These are phyloP conservation scores for Acinonyx jubatus DNA, from an alignment of 2,113 vertebrate species.

Conservation along the genomic window DNA sequence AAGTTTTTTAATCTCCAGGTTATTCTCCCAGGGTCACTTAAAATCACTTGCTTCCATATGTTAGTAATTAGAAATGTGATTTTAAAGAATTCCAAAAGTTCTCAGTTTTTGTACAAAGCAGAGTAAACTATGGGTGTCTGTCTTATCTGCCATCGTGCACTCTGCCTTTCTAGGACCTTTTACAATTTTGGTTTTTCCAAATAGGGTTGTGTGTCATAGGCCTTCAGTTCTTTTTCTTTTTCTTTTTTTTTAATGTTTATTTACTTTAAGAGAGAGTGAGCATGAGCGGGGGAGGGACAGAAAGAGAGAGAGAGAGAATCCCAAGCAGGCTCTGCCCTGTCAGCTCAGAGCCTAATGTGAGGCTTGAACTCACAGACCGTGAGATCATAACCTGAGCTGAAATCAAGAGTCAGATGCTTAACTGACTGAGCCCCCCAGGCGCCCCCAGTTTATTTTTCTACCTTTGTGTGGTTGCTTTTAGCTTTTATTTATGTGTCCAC, in stretches of 20 bases:
- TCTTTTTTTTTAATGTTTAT: no score
- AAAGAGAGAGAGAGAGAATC: no score
- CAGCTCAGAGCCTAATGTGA: no score
- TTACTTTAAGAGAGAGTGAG: no score
- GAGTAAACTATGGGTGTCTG: not conserved
- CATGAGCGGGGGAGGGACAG: no score
- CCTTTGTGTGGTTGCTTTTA: not conserved
- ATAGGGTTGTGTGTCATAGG: not conserved
- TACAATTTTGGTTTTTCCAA: not conserved
- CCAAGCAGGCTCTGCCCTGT: no score
- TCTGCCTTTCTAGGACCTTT: not conserved
- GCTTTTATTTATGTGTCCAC: not conserved
- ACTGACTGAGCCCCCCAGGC: no score
- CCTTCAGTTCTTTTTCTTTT: not conserved
- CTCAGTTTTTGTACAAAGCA: slow-evolving; percentile 14
- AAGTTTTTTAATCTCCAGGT: not conserved
- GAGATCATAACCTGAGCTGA: no score
- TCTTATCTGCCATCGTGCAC: not conserved
- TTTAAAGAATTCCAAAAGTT: not conserved
- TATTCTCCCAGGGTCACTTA: not conserved
- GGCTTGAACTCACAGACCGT: no score
- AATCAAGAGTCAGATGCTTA: no score
- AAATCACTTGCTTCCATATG: not conserved
- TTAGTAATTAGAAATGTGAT: not conserved
- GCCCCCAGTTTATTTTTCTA: not conserved